phyloP scores from a whole-genome alignment of 2,888 invertebrate species.

The Acleris cristana region DNA sequence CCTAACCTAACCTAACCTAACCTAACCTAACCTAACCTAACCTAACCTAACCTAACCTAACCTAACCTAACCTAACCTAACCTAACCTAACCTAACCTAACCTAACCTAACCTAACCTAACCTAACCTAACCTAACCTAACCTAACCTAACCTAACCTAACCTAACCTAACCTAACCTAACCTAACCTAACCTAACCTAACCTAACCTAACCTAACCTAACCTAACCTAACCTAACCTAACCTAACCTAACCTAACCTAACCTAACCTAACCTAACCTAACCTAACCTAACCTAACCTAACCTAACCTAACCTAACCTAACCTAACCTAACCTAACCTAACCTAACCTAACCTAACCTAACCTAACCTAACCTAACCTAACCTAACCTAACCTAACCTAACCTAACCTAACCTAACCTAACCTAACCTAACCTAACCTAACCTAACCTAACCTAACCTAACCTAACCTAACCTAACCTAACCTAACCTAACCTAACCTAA shows the following conservation, averaged over 20 bases:
- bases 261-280: constrained; percentile 30
- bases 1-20: constrained; percentile 24
- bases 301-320: constrained; percentile 30
- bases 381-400: too few relatives aligned
- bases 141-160: constrained; percentile 23
- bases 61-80: constrained; percentile 20
- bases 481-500: constrained; percentile 34
- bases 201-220: constrained; percentile 30
- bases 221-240: constrained; percentile 30
- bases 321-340: constrained; percentile 30
- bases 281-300: constrained; percentile 30
- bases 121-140: constrained; percentile 20
- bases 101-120: constrained; percentile 20
- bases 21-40: constrained; percentile 20
- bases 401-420: constrained; percentile 12
- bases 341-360: constrained; percentile 30
- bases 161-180: constrained; percentile 30
- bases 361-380: constrained; percentile 28
- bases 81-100: constrained; percentile 20
- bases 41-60: constrained; percentile 20
- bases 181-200: constrained; percentile 30
- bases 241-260: constrained; percentile 30
- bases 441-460: constrained; percentile 16
- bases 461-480: constrained; percentile 15
- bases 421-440: constrained; percentile 18